Base-by-base conservation (phyloP, 2,797 vertebrate genomes). In the Sphaeramia orbicularis region DNA sequence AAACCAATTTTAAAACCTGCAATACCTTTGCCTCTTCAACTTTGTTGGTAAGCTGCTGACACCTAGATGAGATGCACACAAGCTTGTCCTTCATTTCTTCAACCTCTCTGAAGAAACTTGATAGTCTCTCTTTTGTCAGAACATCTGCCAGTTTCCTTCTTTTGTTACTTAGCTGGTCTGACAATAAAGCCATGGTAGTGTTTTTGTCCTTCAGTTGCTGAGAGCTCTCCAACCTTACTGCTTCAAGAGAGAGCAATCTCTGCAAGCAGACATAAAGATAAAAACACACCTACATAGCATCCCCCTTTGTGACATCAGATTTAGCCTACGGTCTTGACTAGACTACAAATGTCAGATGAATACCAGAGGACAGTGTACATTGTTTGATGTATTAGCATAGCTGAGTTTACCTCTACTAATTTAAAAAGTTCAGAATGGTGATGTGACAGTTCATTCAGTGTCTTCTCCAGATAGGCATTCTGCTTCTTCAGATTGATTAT, bases 241-340 rank as follows among this genome's bases (percentile, higher is more conserved):
- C 93, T 91, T 96, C 91, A 61, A 96, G 89, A 5, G 80, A 85
- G 74, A 93, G 81, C 68, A 97, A 94, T 93, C 88, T 95, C 96
- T 97, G 89, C 19, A 74, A 63, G 74, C 73, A 91, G 2, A 71
- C 19, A 58, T 4, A 19, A 40, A 18, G 4, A 42, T 27, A 40
- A 55, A 53, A 10, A 16, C 11, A 13, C 2, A 40, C 38, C 38
- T 37, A 36, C 36, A 10, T 13, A 13, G 38, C 7, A 30, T 7
- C 30, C 27, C 27, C 27, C 3, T 30, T 27, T 30, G 27, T 30
- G 27, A 30, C 27, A 30, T 7, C 3, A 30, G 27, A 30, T 30
- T 30, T 30, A 30, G 3, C 30, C 3, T 30, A 30, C 3, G 7
- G 7, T 30, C 6, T 27, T 16, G 2, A 5, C 5, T 7, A 10